These are phyloP conservation scores for Drosophila neoperkinsi DNA, from an alignment of 2,888 invertebrate species.

Conservation along the genomic window DNA sequence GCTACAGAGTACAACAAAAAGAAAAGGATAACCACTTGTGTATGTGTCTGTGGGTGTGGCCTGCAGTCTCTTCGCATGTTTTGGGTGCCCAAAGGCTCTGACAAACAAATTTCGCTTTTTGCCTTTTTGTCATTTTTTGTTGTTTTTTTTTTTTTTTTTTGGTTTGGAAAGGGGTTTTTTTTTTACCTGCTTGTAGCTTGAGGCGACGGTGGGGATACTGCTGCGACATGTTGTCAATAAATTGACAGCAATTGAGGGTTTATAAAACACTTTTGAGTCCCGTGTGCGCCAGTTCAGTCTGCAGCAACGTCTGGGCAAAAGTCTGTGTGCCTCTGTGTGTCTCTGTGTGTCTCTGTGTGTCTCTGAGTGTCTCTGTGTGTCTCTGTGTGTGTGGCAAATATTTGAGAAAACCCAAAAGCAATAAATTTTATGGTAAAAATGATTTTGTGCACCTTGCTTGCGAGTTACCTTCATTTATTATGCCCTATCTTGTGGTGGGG, in stretches of 20 bases:
- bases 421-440: conserved; percentile 76
- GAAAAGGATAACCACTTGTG: conserved; percentile 2
- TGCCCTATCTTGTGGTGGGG: conserved; percentile 10
- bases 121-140: conserved; percentile 29
- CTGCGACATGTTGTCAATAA: conserved; percentile 79
- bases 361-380: conserved; percentile 7
- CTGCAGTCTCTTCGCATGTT: conserved; percentile 48
- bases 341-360: not conserved
- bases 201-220: conserved; percentile 54
- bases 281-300: conserved; percentile 15
- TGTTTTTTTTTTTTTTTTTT: conserved; percentile 9
- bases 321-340: not conserved
- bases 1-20: not conserved
- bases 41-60: conserved; percentile 20
- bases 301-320: conserved; percentile 18
- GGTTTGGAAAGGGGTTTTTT: not conserved
- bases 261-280: conserved; percentile 74
- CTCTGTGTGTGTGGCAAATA: conserved; percentile 45
- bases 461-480: conserved; percentile 37
- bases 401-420: conserved; percentile 64
- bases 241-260: conserved; percentile 82
- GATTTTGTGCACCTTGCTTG: conserved; percentile 68
- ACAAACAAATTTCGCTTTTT: conserved; percentile 68
- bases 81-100: conserved; percentile 55
- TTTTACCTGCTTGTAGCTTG: conserved; percentile 48